These are phyloP conservation scores for Paedocypris sp. DNA, from an alignment of 2,113 vertebrate species.

Conservation along the genomic window DNA sequence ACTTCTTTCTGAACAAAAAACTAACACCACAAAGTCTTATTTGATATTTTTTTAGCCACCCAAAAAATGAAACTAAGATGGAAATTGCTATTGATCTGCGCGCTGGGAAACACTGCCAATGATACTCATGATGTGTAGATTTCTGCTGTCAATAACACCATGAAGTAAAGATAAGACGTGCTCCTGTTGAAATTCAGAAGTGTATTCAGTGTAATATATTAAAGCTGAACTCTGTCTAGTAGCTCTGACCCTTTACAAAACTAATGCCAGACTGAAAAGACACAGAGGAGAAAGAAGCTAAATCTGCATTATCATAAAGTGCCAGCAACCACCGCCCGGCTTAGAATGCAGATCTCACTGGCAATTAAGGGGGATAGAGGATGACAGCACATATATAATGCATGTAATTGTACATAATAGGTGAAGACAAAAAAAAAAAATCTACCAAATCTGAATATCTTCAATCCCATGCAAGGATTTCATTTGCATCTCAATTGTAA, in stretches of 20 bases:
- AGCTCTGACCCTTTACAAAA: background rate
- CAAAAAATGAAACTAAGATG: conserved; percentile 11
- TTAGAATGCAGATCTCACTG: conserved; percentile 18
- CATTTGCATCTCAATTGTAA: too few relatives aligned
- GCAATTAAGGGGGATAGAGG: conserved; percentile 55
- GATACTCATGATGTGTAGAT: background rate
- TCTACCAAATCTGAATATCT: too few relatives aligned
- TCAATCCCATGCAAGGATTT: too few relatives aligned
- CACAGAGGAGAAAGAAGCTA: background rate
- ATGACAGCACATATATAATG: too few relatives aligned
- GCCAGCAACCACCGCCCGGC: conserved; percentile 22
- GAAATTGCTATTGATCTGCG: background rate
- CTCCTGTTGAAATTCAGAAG: conserved; percentile 1
- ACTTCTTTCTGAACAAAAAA: too few relatives aligned
- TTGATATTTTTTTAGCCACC: too few relatives aligned
- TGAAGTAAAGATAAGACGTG: background rate
- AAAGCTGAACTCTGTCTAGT: background rate
- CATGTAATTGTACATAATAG: too few relatives aligned
- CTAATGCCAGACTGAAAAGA: conserved; percentile 3
- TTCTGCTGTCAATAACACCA: background rate
- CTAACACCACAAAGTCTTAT: background rate
- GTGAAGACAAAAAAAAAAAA: too few relatives aligned
- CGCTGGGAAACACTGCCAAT: background rate
- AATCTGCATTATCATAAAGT: background rate
- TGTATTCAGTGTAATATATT: background rate